phyloP scores from a whole-genome alignment of 2,113 vertebrate species.

The Lophius piscatorius region DNA sequence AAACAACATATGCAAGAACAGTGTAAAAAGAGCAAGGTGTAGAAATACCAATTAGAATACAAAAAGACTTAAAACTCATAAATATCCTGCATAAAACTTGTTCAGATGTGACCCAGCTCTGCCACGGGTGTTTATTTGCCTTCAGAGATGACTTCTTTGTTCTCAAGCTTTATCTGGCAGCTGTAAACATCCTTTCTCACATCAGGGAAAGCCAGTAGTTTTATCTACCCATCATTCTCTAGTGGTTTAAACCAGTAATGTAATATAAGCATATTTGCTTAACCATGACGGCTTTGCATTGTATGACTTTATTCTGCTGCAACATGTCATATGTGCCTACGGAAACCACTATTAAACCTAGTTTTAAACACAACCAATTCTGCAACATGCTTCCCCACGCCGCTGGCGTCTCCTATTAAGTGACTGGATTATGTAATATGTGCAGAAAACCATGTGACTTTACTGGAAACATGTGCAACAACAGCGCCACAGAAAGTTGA shows the following conservation, averaged over 20 bases:
- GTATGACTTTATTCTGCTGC: constrained; percentile 35
- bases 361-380: constrained; percentile 18
- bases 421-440: constrained; percentile 12
- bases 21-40: constrained; percentile 55
- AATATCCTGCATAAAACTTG: constrained; percentile 66
- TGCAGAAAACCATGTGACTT: constrained; percentile 18
- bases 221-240: constrained; percentile 22
- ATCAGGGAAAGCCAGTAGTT: constrained; percentile 42
- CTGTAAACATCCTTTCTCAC: constrained; percentile 42
- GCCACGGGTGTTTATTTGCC: not conserved
- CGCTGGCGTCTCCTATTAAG: constrained; percentile 12
- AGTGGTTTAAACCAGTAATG: constrained; percentile 55
- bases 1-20: constrained; percentile 68
- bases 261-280: constrained; percentile 7
- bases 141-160: not conserved
- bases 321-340: constrained; percentile 38
- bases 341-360: constrained; percentile 26
- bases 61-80: constrained; percentile 61
- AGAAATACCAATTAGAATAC: constrained; percentile 56
- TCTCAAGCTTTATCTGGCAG: constrained; percentile 6
- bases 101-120: not conserved
- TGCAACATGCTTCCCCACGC: constrained; percentile 23
- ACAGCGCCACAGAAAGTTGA: constrained; percentile 28
- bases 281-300: constrained; percentile 20
- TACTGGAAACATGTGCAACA: constrained; percentile 28